Base-by-base conservation (phyloP, 2,113 vertebrate genomes). In the Myiopsitta monachus region DNA sequence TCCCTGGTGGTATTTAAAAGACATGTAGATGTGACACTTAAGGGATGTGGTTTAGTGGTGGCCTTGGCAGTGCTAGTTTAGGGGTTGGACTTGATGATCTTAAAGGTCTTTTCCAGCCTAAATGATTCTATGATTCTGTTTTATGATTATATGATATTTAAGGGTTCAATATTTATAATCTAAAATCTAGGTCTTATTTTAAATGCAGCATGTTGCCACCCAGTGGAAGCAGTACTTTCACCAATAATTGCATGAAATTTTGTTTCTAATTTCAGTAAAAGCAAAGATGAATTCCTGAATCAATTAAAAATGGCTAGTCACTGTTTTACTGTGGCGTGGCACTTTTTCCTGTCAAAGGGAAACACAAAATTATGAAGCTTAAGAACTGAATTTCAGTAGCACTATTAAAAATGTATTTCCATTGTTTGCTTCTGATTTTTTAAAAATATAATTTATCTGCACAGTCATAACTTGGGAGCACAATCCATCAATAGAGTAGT, bases 401-500 rank as follows among this genome's bases (percentile, higher is more conserved):
- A 63, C 1, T 38, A 90, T 75, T 66, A 41, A 70, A 89, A 36
- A 47, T 51, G 54, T 13, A 72, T 64, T 95, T 91, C 43, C 61
- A 51, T 75, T 38, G 66, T 80, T 96, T 93, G 6, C 6, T 38
- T 90, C 14, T 76, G 27, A 57, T 80, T 87, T 85, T 86, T 39
- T 2, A 2, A 33, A 73, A 82, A 66, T 38, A 33, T 59, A 79
- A 66, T 72, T 80, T 93, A 72, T 91, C 85, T 74, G 8, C 67
- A 77, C 55, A 87, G 67, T 79, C 76, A 94, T 19, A 81, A 81
- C 3, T 92, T 94, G 75, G 87, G 49, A 61, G 31, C 70, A 41
- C 21, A 95, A 68, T 95, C 49, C 54, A 94, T 93, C 87, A 95
- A 92, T 78, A 63, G 91, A 94, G 30, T 73, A 52, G 80, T 81